Conservation (phyloP, 2,797 vertebrate genomes). For the Loriculus beryllinus region DNA sequence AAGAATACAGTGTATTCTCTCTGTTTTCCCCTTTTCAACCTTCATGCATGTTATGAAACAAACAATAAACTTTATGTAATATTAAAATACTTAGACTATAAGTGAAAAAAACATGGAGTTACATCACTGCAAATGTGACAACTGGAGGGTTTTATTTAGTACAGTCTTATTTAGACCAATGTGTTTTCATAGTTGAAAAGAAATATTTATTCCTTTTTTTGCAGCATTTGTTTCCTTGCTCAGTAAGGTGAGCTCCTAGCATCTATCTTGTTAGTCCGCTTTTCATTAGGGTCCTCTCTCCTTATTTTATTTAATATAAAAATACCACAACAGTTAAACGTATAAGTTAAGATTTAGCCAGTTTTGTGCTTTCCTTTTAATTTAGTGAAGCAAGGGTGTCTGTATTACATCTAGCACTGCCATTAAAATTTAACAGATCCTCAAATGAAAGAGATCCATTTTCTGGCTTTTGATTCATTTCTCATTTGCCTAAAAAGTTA, state of each 20-base stretch:
- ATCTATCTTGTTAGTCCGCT: not conserved
- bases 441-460: conserved; percentile 23
- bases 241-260: not conserved
- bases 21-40: not conserved
- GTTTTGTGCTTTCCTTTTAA: not conserved
- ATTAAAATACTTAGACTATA: not conserved
- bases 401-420: not conserved
- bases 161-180: not conserved
- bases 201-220: not conserved
- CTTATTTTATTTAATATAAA: not conserved
- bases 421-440: conserved; percentile 50
- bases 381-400: not conserved
- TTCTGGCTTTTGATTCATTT: conserved; percentile 49
- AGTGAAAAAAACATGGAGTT: not conserved
- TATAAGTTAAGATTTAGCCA: not conserved
- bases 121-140: not conserved
- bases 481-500: conserved; percentile 51
- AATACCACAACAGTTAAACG: not conserved
- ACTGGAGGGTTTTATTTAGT: not conserved
- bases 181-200: not conserved
- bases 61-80: not conserved
- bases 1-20: not conserved
- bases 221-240: not conserved
- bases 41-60: not conserved
- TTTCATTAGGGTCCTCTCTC: not conserved